phyloP scores from a whole-genome alignment of 2,797 vertebrate genomes.

The Pogoniulus pusillus region DNA sequence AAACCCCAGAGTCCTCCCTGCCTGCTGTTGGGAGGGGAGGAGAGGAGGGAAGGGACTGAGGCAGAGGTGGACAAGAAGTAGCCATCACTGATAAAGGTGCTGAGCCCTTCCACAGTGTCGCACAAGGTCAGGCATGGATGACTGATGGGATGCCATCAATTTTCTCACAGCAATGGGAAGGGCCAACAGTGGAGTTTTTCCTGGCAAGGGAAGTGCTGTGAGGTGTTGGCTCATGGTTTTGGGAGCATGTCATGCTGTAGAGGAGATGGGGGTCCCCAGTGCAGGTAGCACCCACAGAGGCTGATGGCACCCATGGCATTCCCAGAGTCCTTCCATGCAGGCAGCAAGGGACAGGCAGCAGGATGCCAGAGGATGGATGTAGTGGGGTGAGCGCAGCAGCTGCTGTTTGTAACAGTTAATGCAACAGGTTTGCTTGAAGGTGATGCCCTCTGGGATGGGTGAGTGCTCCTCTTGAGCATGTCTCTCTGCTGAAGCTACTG shows the following conservation, averaged over 20 bases:
- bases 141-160: not conserved
- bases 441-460: not conserved
- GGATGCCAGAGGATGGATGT: not conserved
- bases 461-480: not conserved
- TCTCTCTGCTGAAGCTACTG: not conserved
- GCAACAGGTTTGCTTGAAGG: not conserved
- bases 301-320: not conserved
- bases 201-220: fast-evolving
- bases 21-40: not conserved
- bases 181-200: not conserved
- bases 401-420: not conserved
- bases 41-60: not conserved
- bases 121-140: fast-evolving
- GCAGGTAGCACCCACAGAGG: not conserved
- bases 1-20: not conserved
- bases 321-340: not conserved
- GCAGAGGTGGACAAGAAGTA: not conserved
- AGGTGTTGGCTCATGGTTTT: not conserved
- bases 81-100: fast-evolving
- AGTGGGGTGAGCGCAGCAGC: fast-evolving
- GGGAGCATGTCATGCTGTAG: fast-evolving
- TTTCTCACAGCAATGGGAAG: not conserved
- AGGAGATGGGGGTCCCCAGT: not conserved
- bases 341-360: not conserved
- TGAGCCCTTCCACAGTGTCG: fast-evolving